These are phyloP conservation scores for Nineta flava DNA, from an alignment of 2,888 invertebrate genomes.

Conservation along the genomic window DNA sequence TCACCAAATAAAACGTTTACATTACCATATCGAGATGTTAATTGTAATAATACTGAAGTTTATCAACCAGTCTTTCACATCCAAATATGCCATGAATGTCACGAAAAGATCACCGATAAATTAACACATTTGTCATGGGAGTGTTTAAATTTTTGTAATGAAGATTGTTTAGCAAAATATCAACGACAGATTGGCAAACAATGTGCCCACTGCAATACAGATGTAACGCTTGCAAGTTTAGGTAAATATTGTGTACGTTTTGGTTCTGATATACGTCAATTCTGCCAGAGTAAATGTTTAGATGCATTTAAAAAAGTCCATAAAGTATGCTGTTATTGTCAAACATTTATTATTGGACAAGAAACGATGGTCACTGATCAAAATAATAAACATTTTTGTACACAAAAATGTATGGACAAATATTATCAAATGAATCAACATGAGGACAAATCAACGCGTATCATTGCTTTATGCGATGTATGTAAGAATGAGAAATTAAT, in stretches of 20 bases:
- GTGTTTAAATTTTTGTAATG: conserved; percentile 86
- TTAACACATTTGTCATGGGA: conserved; percentile 70
- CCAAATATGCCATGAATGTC: conserved; percentile 40
- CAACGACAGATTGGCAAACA: conserved; percentile 57
- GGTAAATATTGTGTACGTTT: conserved; percentile 89
- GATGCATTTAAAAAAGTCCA: conserved; percentile 79
- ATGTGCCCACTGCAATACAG: conserved; percentile 67
- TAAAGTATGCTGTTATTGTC: conserved; percentile 86
- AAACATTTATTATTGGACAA: conserved; percentile 66
- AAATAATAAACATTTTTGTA: conserved; percentile 54
- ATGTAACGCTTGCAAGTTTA: conserved; percentile 60
- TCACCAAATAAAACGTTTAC: conserved; percentile 1
- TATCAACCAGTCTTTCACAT: conserved; percentile 38
- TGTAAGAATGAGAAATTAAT: conserved; percentile 61
- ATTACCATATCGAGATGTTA: conserved; percentile 9
- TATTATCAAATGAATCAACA: conserved; percentile 57
- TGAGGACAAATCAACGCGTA: conserved; percentile 37
- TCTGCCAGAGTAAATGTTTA: conserved; percentile 73
- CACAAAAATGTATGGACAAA: conserved; percentile 54
- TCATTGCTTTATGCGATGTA: conserved; percentile 63
- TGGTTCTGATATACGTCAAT: conserved; percentile 82
- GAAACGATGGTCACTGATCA: conserved; percentile 72
- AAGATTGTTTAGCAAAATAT: conserved; percentile 63
- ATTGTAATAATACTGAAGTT: conserved; percentile 38
- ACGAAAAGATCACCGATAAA: conserved; percentile 30